phyloP scores from a whole-genome alignment of 1,140 invertebrate genomes.

The Penaeus chinensis region DNA sequence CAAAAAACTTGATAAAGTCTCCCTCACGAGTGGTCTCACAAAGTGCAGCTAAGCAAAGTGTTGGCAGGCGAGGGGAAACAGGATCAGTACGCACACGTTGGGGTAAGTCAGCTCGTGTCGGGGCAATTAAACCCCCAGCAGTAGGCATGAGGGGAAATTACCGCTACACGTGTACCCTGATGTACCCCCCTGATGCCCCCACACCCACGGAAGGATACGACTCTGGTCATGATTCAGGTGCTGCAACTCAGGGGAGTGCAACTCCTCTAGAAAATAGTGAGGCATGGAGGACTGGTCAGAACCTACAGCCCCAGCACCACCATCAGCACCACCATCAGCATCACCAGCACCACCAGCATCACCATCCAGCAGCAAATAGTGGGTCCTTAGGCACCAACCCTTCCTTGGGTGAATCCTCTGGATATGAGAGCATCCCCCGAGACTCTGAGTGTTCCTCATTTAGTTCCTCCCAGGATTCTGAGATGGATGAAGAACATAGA shows the following conservation, averaged over 20 bases:
- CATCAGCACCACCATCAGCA: slow-evolving; percentile 20
- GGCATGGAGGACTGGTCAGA: slow-evolving; percentile 75
- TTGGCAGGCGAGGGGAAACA: slow-evolving; percentile 43
- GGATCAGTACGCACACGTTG: slow-evolving; percentile 49
- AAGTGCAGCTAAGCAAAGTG: slow-evolving; percentile 55
- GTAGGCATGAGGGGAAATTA: slow-evolving; percentile 46
- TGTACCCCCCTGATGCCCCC: slow-evolving; percentile 54
- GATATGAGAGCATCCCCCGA: slow-evolving; percentile 88
- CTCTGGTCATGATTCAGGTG: slow-evolving; percentile 79
- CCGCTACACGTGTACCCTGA: slow-evolving; percentile 57
- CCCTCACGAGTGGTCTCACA: slow-evolving; percentile 63
- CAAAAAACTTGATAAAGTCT: slow-evolving; percentile 65
- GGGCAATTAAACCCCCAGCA: slow-evolving; percentile 41
- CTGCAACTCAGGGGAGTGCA: slow-evolving; percentile 55
- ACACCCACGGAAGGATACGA: slow-evolving; percentile 77
- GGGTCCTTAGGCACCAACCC: slow-evolving; percentile 63
- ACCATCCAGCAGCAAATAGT: slow-evolving; percentile 59
- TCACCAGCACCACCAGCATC: slow-evolving; percentile 44
- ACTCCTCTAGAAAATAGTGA: slow-evolving; percentile 44
- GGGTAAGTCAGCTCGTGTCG: slow-evolving; percentile 55
- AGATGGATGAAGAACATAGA: slow-evolving; percentile 63
- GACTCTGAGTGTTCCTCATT: slow-evolving; percentile 78
- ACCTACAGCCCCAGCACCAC: slow-evolving; percentile 79
- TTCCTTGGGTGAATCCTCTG: slow-evolving; percentile 80
- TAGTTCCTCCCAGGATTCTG: slow-evolving; percentile 84